Evolutionary conservation across 2,113 vertebrate species (phyloP).

Genomic region (Odocoileus hemionus): DNA sequence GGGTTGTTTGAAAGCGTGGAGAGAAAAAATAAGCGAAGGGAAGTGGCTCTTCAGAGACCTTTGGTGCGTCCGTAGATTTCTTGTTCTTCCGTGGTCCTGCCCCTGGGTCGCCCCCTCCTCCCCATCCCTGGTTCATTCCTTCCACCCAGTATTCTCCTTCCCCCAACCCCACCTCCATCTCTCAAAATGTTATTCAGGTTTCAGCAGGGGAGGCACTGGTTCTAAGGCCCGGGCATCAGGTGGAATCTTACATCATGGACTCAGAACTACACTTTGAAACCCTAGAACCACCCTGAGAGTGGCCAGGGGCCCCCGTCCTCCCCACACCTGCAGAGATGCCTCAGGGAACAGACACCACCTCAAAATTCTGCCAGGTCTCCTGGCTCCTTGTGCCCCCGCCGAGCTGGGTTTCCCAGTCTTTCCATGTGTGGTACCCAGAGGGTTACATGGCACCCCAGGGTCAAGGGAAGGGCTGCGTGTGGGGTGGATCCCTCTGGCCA

Average conservation of each 20-base stretch:
- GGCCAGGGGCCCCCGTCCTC: not conserved
- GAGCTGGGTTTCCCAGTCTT: not conserved
- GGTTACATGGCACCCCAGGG: too few relatives aligned
- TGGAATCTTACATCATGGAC: not conserved
- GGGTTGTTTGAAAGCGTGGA: not conserved
- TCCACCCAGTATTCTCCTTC: too few relatives aligned
- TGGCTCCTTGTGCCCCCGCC: fast-evolving
- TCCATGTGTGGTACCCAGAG: not conserved
- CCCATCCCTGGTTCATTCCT: not conserved
- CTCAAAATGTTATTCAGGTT: not conserved
- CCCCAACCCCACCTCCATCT: not conserved
- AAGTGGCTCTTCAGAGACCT: not conserved
- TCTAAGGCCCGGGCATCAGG: not conserved
- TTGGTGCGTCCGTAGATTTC: not conserved
- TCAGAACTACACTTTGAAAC: not conserved
- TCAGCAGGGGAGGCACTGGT: not conserved
- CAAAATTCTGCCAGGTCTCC: fast-evolving
- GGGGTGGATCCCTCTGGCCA: not conserved
- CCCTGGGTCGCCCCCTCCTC: fast-evolving
- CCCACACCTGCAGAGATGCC: not conserved
- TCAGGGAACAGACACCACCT: not conserved
- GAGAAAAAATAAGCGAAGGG: not conserved
- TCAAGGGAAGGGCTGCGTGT: fast-evolving
- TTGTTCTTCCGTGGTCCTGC: fast-evolving
- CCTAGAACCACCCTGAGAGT: not conserved